Conservation (phyloP, 2,888 invertebrate species). For the Sclerodermus sp. region DNA sequence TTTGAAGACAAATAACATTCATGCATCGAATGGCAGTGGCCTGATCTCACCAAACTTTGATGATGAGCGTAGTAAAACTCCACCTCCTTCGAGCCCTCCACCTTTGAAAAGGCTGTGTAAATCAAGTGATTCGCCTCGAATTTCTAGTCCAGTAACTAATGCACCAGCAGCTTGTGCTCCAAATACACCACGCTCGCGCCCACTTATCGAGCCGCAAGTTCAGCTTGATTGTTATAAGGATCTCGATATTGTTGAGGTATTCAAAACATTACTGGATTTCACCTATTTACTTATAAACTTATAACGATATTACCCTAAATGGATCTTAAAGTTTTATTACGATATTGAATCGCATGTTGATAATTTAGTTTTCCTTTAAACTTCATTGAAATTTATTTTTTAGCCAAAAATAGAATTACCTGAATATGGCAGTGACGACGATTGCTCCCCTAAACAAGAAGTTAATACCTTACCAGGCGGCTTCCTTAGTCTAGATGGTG, state of each 20-base stretch:
- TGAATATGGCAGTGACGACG: slow-evolving; percentile 74
- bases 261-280: neutral
- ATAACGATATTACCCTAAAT: no score
- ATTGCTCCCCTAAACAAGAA: slow-evolving; percentile 57
- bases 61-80: slow-evolving; percentile 55
- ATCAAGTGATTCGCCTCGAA: slow-evolving; percentile 56
- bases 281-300: no score
- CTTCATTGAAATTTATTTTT: slow-evolving; percentile 19
- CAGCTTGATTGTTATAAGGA: slow-evolving; percentile 57
- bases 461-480: slow-evolving; percentile 53
- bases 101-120: slow-evolving; percentile 57
- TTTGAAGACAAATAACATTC: slow-evolving; percentile 52
- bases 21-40: slow-evolving; percentile 54
- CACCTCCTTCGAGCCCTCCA: slow-evolving; percentile 55
- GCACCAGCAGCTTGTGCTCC: slow-evolving; percentile 42
- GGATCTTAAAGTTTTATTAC: no score
- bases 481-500: slow-evolving; percentile 55
- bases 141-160: slow-evolving; percentile 55
- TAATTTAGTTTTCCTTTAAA: no score
- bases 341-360: no score
- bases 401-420: slow-evolving; percentile 75
- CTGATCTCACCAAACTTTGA: slow-evolving; percentile 54
- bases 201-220: slow-evolving; percentile 55
- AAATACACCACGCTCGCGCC: slow-evolving; percentile 51
- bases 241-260: slow-evolving; percentile 55